Conservation (phyloP, 2,888 invertebrate genomes). For the Nymphalis polychloros region DNA sequence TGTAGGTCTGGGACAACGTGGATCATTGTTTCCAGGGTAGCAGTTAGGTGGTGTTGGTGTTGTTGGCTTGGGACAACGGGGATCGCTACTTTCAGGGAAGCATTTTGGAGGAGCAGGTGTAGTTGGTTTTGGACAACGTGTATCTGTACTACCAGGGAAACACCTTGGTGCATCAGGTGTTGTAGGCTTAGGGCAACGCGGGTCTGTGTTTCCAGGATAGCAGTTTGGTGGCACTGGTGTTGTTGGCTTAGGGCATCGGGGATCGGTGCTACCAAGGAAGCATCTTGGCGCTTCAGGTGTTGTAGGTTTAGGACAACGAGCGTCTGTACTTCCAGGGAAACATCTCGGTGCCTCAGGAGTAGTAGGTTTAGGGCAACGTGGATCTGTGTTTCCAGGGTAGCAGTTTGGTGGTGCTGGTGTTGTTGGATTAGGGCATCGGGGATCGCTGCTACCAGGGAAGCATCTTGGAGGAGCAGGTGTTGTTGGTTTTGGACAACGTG, state of each 20-base stretch:
- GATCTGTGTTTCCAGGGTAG: slow-evolving; percentile 41
- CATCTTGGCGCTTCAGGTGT: slow-evolving; percentile 39
- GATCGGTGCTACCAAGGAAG: slow-evolving; percentile 46
- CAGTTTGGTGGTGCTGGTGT: background rate
- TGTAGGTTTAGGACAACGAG: slow-evolving; percentile 42
- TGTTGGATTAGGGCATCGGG: slow-evolving; percentile 41
- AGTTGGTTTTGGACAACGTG: slow-evolving; percentile 46
- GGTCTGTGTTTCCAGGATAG: slow-evolving; percentile 54
- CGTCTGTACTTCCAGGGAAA: slow-evolving; percentile 42
- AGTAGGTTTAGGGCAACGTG: slow-evolving; percentile 42
- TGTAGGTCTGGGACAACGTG: slow-evolving; percentile 48
- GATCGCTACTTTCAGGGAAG: slow-evolving; percentile 43
- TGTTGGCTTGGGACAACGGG: slow-evolving; percentile 51
- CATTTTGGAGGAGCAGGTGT: slow-evolving; percentile 40
- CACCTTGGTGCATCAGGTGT: slow-evolving; percentile 43
- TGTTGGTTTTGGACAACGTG: slow-evolving; percentile 51
- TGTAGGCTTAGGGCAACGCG: slow-evolving; percentile 46
- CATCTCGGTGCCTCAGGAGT: slow-evolving; percentile 39
- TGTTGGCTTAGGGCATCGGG: slow-evolving; percentile 45
- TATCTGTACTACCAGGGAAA: slow-evolving; percentile 44
- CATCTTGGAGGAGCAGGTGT: slow-evolving; percentile 33
- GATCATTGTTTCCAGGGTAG: slow-evolving; percentile 45
- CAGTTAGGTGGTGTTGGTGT: slow-evolving; percentile 42
- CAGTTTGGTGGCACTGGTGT: slow-evolving; percentile 40
- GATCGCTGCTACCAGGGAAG: slow-evolving; percentile 34